Evolutionary conservation across 2,888 invertebrate species (phyloP), one percentile per base, ranked within the genome.

Genomic region (Nemotelus pantherinus): DNA sequence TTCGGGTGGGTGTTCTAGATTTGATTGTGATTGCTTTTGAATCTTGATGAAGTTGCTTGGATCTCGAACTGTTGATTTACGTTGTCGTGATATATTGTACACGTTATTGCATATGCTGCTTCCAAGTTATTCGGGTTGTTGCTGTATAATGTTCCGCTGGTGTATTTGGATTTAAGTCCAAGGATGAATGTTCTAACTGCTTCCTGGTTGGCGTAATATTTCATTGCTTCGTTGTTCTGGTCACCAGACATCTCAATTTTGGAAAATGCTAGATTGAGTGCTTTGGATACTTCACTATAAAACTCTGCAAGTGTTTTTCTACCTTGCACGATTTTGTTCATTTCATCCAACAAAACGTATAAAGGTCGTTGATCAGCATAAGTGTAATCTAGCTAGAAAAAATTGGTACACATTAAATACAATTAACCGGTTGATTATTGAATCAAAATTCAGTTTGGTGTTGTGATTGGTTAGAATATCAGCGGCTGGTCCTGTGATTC

Each of bases 281-380:
- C 41, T 63, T 63, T 6, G 9, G 39, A 41, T 63, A 63, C 7
- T 63, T 63, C 43, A 43, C 43, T 25, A 25, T 63, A 63, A 43
- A 63, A 63, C 43, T 7, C 41, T 9, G 39, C 43, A 7, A 63
- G 41, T 3, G 63, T 5, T 41, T 63, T 9, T 41, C 72, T 79
- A 39, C 78, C 77, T 76, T 79, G 80, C 60, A 81, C 43, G 48
- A 82, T 75, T 79, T 82, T 3, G 7, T 41, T 63, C 53, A 70
- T 70, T 70, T 70, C 70, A 2, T 70, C 3, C 3, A 55, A 43
- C 5, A 70, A 41, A 2, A 55, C 55, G 41, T 70, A 55, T 2
- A 70, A n/a, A 3, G 70, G 70, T 70, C 70, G 25, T 70, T 55
- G 53, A 55, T 70, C 70, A 2, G 55, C 41, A 43, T 70, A 55